Evolutionary conservation across 92 coral and sea anemone genomes (phyloP).

Genomic region (Umimayanthus chanpuru): DNA sequence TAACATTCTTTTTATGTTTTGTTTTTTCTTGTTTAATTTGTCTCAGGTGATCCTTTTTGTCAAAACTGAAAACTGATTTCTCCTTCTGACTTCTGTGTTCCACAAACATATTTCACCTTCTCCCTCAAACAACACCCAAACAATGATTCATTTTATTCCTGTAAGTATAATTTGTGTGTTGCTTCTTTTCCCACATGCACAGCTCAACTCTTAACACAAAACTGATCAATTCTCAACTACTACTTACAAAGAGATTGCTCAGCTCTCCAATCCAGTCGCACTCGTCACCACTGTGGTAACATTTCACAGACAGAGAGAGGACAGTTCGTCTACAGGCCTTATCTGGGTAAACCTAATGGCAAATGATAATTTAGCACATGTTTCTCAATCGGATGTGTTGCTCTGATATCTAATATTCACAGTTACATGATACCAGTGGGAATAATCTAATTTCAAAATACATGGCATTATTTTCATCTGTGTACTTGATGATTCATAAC

Average conservation of each 20-base stretch:
- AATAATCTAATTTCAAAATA: neutral
- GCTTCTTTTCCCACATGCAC: neutral
- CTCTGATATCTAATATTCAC: neutral
- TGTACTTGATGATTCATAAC: neutral
- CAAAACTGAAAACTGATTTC: neutral
- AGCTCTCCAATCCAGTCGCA: constrained; percentile 99
- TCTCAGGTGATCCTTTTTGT: too few relatives aligned
- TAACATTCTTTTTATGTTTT: too few relatives aligned
- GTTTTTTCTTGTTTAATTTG: too few relatives aligned
- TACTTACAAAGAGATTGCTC: constrained; percentile 87
- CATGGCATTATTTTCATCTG: neutral
- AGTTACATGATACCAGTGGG: constrained; percentile 5
- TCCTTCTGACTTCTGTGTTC: neutral
- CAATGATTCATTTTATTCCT: neutral
- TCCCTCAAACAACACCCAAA: neutral
- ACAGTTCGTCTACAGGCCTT: constrained; percentile 97
- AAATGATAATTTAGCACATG: neutral
- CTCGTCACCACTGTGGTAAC: constrained; percentile 86
- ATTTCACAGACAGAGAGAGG: constrained; percentile 81
- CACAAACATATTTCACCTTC: neutral
- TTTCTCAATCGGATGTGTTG: neutral
- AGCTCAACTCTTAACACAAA: neutral
- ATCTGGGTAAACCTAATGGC: constrained; percentile 89
- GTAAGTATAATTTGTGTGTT: neutral
- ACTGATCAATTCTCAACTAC: neutral